Evolutionary conservation across 2,113 vertebrate species (phyloP).

Genomic region (Orycteropus afer): DNA sequence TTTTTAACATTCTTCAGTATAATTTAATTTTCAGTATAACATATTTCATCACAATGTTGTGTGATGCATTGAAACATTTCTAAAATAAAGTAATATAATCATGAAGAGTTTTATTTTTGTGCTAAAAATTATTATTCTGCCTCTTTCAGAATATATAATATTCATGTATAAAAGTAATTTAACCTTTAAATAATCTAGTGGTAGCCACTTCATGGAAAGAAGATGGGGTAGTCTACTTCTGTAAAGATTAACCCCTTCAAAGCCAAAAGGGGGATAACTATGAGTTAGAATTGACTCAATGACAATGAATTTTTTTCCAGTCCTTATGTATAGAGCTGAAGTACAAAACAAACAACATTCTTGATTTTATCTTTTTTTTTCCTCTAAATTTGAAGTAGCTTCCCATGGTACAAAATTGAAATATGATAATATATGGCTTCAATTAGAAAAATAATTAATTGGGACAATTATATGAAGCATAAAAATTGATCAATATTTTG

Average conservation of each 20-base stretch:
- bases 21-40: neutral
- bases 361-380: neutral
- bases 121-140: neutral
- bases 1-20: conserved; percentile 46
- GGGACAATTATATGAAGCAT: neutral
- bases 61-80: neutral
- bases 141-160: neutral
- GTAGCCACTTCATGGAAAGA: too few species aligned
- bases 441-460: neutral
- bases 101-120: neutral
- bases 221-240: too few species aligned
- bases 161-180: neutral
- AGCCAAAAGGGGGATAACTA: too few species aligned
- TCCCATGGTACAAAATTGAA: neutral
- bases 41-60: neutral
- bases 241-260: too few species aligned
- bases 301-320: too few species aligned
- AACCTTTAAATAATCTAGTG: neutral
- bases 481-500: neutral
- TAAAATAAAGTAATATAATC: neutral
- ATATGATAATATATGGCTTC: neutral
- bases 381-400: neutral
- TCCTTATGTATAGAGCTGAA: neutral
- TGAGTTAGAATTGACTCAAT: too few species aligned
- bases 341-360: neutral